phyloP scores from a whole-genome alignment of 2,888 invertebrate species.

The Drosophila demipolita region DNA sequence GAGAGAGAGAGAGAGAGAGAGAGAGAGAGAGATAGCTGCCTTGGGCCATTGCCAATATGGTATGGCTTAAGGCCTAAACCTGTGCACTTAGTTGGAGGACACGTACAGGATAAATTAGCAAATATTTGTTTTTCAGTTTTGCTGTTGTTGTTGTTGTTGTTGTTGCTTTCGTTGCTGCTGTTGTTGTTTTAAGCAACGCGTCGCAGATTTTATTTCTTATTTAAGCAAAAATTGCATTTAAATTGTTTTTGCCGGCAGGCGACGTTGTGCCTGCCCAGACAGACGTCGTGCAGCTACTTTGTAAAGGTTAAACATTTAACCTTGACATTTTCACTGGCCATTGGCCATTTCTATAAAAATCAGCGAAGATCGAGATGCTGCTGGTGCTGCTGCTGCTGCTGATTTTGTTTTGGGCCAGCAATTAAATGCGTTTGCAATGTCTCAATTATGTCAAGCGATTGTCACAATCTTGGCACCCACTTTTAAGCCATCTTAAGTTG shows the following conservation, averaged over 20 bases:
- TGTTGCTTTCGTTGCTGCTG: conserved; percentile 26
- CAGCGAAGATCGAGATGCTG: background rate
- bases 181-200: conserved; percentile 43
- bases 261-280: conserved; percentile 16
- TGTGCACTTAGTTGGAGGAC: conserved; percentile 81
- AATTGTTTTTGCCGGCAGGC: conserved; percentile 66
- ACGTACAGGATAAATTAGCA: conserved; percentile 83
- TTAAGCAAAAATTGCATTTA: conserved; percentile 81
- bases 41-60: conserved; percentile 56
- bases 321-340: conserved; percentile 75
- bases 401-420: conserved; percentile 11
- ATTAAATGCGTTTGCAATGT: conserved; percentile 74
- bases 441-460: conserved; percentile 81
- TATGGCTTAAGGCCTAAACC: conserved; percentile 60
- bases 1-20: conserved; percentile 8
- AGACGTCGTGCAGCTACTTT: conserved; percentile 49
- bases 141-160: conserved; percentile 30
- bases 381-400: background rate
- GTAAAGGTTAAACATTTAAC: conserved; percentile 74
- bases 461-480: conserved; percentile 58
- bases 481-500: conserved; percentile 28
- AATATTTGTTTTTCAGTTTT: conserved; percentile 77
- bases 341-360: conserved; percentile 38
- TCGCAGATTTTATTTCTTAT: conserved; percentile 77
- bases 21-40: conserved; percentile 18